Evolutionary conservation across 2,113 vertebrate species (phyloP).

Genomic region (Syngnathoides biaculeatus): DNA sequence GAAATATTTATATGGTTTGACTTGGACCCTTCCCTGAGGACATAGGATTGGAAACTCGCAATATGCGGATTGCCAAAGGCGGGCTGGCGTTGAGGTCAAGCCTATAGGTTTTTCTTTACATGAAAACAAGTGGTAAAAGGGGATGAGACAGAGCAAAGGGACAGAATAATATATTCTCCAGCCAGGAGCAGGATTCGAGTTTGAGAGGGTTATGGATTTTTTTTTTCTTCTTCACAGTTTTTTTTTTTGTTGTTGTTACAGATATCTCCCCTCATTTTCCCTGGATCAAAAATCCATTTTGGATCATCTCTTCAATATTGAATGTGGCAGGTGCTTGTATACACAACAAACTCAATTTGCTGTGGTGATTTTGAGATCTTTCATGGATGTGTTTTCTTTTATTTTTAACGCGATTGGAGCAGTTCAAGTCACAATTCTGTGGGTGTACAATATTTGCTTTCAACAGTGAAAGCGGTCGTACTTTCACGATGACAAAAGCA

Average conservation of each 20-base stretch:
- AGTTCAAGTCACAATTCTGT: constrained; percentile 17
- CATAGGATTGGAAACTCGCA: constrained; percentile 77
- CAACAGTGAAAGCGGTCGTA: not conserved
- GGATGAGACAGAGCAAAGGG: constrained; percentile 41
- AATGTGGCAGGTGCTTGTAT: constrained; percentile 81
- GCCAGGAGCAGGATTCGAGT: constrained; percentile 63
- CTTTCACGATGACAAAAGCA: not conserved
- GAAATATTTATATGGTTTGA: constrained; percentile 88
- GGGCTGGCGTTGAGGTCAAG: constrained; percentile 76
- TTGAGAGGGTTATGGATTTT: constrained; percentile 76
- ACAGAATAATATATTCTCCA: constrained; percentile 74
- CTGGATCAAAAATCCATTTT: constrained; percentile 79
- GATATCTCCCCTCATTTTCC: constrained; percentile 78
- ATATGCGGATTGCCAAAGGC: constrained; percentile 80
- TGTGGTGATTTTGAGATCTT: constrained; percentile 74
- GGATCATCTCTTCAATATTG: constrained; percentile 80
- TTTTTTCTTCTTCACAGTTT: constrained; percentile 36
- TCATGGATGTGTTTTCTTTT: constrained; percentile 66
- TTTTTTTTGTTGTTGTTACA: constrained; percentile 70
- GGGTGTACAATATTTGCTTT: not conserved
- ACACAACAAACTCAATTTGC: constrained; percentile 82
- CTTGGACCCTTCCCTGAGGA: constrained; percentile 78
- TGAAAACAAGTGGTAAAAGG: constrained; percentile 79
- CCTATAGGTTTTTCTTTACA: constrained; percentile 84
- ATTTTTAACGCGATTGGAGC: constrained; percentile 41